Conservation (phyloP, 2,888 invertebrate species). For the Yponomeuta sedellus region DNA sequence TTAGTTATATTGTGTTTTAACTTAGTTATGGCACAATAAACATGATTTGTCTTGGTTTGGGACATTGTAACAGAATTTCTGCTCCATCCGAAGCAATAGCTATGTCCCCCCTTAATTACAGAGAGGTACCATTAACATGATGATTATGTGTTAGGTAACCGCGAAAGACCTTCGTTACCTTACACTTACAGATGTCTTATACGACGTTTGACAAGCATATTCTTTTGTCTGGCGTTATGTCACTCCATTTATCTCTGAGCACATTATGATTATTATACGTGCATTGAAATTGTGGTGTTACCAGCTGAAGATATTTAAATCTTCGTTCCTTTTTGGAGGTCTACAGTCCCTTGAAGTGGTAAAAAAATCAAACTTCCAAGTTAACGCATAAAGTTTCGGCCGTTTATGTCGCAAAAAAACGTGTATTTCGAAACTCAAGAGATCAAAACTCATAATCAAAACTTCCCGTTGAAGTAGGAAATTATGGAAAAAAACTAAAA, state of each 20-base stretch:
- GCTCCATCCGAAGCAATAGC: not conserved
- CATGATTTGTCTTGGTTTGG: too few species aligned
- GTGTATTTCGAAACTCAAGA: too few species aligned
- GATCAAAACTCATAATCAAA: too few species aligned
- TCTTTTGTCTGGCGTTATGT: conserved; percentile 3
- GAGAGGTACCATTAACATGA: not conserved
- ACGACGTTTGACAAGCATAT: not conserved
- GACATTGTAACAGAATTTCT: not conserved
- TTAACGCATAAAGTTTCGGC: too few species aligned
- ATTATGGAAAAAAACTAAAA: too few species aligned
- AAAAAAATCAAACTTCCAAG: too few species aligned
- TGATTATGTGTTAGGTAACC: not conserved
- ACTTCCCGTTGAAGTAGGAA: too few species aligned
- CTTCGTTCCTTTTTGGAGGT: too few species aligned
- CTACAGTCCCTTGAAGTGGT: too few species aligned
- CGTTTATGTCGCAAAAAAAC: too few species aligned
- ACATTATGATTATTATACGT: not conserved
- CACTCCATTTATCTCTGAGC: not conserved
- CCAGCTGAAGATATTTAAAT: too few species aligned
- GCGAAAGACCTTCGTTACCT: not conserved
- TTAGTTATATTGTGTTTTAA: not conserved
- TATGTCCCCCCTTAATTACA: not conserved
- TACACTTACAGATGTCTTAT: not conserved
- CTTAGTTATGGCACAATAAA: too few species aligned
- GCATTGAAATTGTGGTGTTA: not conserved